Conservation (phyloP, 2,888 invertebrate genomes). For the Hesperia comma region DNA sequence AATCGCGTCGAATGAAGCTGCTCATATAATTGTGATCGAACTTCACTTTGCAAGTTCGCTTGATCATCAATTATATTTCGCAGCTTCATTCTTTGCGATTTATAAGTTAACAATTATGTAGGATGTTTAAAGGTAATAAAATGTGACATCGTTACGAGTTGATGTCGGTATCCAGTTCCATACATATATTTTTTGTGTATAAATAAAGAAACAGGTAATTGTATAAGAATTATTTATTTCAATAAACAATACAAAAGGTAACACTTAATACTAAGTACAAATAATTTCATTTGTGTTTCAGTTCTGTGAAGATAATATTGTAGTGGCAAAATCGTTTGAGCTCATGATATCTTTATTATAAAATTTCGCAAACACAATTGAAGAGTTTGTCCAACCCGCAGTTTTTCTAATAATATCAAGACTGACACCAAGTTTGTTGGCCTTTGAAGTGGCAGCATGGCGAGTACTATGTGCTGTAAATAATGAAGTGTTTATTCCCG, state of each 20-base stretch:
- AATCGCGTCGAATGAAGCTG: conserved; percentile 7
- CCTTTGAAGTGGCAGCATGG: conserved; percentile 16
- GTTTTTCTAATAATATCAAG: conserved; percentile 9
- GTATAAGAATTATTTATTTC: too few relatives aligned
- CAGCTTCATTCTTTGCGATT: too few relatives aligned
- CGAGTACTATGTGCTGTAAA: conserved; percentile 24
- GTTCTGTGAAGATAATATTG: background rate
- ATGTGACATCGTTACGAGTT: too few relatives aligned
- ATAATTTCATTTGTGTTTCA: background rate
- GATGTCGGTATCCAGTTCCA: too few relatives aligned
- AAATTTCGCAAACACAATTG: conserved; percentile 18
- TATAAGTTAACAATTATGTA: background rate
- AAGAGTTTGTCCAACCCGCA: conserved; percentile 21
- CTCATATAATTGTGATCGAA: conserved; percentile 3
- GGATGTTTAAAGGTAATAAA: background rate
- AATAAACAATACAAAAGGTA: too few relatives aligned
- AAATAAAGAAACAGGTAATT: too few relatives aligned
- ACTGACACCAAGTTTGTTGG: conserved; percentile 4
- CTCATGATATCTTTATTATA: conserved; percentile 20
- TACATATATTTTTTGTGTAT: too few relatives aligned
- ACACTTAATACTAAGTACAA: background rate
- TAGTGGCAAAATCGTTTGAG: background rate
- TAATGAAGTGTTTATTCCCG: conserved; percentile 12
- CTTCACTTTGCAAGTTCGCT: conserved; percentile 1
- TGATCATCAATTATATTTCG: too few relatives aligned